Percentiles rank a stretch among this genome's conserved stretches.
Conservation (phyloP, 2,797 vertebrate genomes). For the Phrynocephalus forsythii region DNA sequence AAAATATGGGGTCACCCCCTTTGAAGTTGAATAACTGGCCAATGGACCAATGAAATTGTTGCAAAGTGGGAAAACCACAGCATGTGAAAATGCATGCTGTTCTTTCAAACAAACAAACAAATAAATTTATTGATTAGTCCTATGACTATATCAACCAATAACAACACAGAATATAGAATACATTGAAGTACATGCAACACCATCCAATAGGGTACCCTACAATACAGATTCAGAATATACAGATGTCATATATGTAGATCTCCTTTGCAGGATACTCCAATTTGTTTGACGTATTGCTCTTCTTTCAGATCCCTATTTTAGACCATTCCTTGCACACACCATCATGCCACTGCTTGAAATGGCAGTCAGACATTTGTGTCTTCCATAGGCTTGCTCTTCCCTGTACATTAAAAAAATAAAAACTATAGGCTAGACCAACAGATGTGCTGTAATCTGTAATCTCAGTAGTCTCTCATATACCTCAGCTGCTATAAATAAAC, state of each 20-base stretch:
- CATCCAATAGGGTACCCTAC: too few species aligned
- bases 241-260: too few species aligned
- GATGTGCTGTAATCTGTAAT: constrained; percentile 49
- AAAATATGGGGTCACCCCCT: not conserved
- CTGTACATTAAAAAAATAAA: fast-evolving
- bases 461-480: constrained; percentile 41
- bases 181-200: too few species aligned
- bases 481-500: constrained; percentile 59
- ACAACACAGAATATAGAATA: too few species aligned
- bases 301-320: not conserved
- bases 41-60: not conserved
- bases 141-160: too few species aligned
- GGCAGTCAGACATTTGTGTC: not conserved
- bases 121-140: too few species aligned
- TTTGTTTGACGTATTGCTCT: too few species aligned
- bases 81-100: not conserved
- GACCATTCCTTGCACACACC: not conserved
- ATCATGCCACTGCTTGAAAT: not conserved
- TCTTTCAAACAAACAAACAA: too few species aligned
- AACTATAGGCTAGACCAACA: constrained; percentile 19
- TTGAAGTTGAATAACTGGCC: not conserved
- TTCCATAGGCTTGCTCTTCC: not conserved
- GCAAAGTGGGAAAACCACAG: too few species aligned
- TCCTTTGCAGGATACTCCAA: too few species aligned
- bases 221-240: too few species aligned